phyloP scores from a whole-genome alignment of 2,113 vertebrate genomes.

The Scytalopus superciliaris region DNA sequence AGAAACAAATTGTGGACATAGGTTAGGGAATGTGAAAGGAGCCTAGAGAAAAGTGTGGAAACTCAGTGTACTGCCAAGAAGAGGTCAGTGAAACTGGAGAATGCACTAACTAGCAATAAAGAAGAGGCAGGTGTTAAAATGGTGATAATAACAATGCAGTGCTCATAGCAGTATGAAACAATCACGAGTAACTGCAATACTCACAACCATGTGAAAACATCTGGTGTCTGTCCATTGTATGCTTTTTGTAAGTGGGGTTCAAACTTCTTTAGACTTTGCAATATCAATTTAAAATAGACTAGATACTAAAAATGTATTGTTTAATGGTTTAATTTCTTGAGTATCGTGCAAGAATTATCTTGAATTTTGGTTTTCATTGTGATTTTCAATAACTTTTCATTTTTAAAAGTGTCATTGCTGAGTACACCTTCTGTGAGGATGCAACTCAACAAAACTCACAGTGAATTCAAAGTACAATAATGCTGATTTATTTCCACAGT shows the following conservation, averaged over 20 bases:
- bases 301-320: background rate
- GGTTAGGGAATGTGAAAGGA: background rate
- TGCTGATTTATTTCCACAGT: background rate
- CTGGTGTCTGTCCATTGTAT: background rate
- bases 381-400: background rate
- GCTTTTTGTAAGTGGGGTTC: background rate
- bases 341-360: background rate
- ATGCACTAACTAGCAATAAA: background rate
- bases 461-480: background rate
- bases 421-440: background rate
- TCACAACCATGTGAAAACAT: background rate
- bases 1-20: background rate
- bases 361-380: background rate
- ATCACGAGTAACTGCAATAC: background rate
- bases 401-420: background rate
- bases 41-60: background rate
- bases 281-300: background rate
- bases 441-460: background rate
- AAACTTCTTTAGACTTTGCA: background rate
- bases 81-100: background rate
- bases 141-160: background rate
- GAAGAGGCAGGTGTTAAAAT: background rate
- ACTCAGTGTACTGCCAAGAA: background rate
- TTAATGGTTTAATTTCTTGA: background rate
- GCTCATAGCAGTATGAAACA: background rate